Conservation (phyloP, 1,140 invertebrate genomes). For the Wasmannia auropunctata region DNA sequence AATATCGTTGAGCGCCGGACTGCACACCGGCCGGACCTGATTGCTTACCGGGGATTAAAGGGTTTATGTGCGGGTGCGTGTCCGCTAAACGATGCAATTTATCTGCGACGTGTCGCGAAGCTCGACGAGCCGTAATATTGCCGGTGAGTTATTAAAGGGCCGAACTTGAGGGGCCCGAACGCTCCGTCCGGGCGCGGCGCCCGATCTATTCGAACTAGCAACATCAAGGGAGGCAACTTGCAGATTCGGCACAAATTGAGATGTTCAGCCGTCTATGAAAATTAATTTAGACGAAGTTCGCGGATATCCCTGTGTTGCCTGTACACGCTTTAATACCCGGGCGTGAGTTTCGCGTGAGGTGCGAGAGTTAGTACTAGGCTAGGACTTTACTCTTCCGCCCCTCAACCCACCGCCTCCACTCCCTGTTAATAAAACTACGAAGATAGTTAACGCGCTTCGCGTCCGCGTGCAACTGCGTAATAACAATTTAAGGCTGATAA, state of each 20-base stretch:
- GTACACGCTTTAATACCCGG: slow-evolving; percentile 45
- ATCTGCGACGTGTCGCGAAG: slow-evolving; percentile 65
- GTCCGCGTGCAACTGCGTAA: slow-evolving; percentile 1
- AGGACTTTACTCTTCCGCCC: slow-evolving; percentile 33
- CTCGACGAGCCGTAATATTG: slow-evolving; percentile 66
- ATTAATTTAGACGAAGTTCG: slow-evolving; percentile 59
- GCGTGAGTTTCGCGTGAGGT: slow-evolving; percentile 48
- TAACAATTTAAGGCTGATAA: slow-evolving; percentile 44
- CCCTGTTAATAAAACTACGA: slow-evolving; percentile 47
- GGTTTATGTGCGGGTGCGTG: slow-evolving; percentile 58
- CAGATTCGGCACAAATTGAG: slow-evolving; percentile 58
- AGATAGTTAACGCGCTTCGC: slow-evolving; percentile 37
- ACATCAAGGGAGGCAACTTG: slow-evolving; percentile 34
- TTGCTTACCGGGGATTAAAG: slow-evolving; percentile 60
- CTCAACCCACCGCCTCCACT: no score
- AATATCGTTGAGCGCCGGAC: slow-evolving; percentile 45
- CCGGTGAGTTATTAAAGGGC: slow-evolving; percentile 68
- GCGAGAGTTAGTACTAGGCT: slow-evolving; percentile 25
- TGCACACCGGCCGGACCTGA: slow-evolving; percentile 44
- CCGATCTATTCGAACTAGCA: slow-evolving; percentile 52
- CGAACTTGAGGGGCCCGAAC: slow-evolving; percentile 54
- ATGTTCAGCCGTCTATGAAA: slow-evolving; percentile 53
- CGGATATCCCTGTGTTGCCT: slow-evolving; percentile 49
- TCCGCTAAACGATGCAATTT: slow-evolving; percentile 64
- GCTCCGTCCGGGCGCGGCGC: neutral